A percentile compares a stretch with the other conserved stretches of the same genome.
Conservation (phyloP, 2,888 invertebrate genomes). For the Amphipoea oculea region DNA sequence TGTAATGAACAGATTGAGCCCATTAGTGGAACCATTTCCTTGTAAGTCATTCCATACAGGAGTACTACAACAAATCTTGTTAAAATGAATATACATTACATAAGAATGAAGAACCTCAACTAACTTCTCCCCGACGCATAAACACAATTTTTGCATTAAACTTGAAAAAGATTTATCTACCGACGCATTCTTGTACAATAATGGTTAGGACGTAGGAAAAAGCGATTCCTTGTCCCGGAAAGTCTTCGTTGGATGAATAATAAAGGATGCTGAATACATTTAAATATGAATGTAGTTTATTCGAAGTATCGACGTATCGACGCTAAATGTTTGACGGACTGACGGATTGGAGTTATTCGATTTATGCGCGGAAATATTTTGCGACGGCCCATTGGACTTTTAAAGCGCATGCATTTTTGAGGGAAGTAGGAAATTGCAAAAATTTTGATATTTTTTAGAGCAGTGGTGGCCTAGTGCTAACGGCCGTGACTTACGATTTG, state of each 20-base stretch:
- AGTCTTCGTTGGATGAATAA: constrained; percentile 73
- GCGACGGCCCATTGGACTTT: neutral
- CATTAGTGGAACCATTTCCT: constrained; percentile 18
- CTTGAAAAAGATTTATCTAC: constrained; percentile 76
- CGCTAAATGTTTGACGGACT: constrained; percentile 55
- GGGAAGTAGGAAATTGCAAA: neutral
- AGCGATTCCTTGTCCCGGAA: constrained; percentile 75
- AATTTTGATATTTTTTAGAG: neutral
- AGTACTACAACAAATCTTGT: constrained; percentile 9
- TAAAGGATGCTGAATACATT: constrained; percentile 72
- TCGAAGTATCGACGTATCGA: constrained; percentile 59
- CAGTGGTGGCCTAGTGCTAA: too few species aligned
- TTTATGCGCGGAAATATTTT: constrained; percentile 28
- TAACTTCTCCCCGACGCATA: constrained; percentile 58
- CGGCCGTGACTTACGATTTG: too few species aligned
- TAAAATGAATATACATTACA: constrained; percentile 23
- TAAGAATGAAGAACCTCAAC: constrained; percentile 52
- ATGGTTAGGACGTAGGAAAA: constrained; percentile 72
- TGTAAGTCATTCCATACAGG: constrained; percentile 3
- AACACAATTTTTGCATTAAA: constrained; percentile 81
- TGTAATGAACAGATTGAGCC: constrained; percentile 10
- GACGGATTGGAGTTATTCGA: constrained; percentile 33
- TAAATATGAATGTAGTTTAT: constrained; percentile 72
- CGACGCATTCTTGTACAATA: constrained; percentile 72
- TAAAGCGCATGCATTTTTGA: constrained; percentile 2